A percentile compares a stretch with the other conserved stretches of the same genome.
Evolutionary conservation across 2,888 invertebrate species (phyloP).

Genomic region (Drosophila antonietae): DNA sequence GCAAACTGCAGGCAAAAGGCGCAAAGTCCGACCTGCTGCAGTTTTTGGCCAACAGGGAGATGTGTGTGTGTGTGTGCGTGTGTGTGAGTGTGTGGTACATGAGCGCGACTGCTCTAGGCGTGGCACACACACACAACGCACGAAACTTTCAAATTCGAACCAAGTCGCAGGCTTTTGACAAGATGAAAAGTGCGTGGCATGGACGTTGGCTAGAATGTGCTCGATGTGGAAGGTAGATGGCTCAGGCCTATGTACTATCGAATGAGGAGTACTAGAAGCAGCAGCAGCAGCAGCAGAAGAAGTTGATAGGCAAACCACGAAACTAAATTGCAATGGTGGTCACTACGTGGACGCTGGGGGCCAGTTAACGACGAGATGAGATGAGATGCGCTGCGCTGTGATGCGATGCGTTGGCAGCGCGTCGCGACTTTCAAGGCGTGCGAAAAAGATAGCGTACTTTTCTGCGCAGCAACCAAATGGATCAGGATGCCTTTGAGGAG

Average conservation of each 20-base stretch:
- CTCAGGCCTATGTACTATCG: conserved; percentile 58
- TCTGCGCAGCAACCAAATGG: conserved; percentile 55
- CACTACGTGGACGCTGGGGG: conserved; percentile 26
- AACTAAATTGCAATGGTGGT: conserved; percentile 68
- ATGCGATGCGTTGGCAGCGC: background rate
- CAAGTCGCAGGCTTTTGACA: conserved; percentile 66
- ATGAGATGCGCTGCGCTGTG: background rate
- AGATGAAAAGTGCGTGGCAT: conserved; percentile 40
- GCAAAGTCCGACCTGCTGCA: conserved; percentile 40
- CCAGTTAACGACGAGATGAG: conserved; percentile 30
- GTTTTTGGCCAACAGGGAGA: conserved; percentile 16
- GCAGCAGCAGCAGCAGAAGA: conserved; percentile 49
- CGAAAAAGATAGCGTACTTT: conserved; percentile 77
- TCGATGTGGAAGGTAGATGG: background rate
- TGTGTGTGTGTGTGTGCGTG: conserved; percentile 8
- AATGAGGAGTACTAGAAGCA: conserved; percentile 49
- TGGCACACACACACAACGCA: conserved; percentile 46
- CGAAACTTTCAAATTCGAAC: conserved; percentile 55
- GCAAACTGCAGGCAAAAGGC: conserved; percentile 59
- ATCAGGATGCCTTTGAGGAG: conserved; percentile 7
- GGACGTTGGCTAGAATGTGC: background rate
- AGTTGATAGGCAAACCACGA: conserved; percentile 74
- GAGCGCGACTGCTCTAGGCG: conserved; percentile 59
- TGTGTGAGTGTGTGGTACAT: conserved; percentile 29
- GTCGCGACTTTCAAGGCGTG: conserved; percentile 48